Base-by-base conservation (phyloP, 92 coral and sea anemone species). In the Actinostola sp. region DNA sequence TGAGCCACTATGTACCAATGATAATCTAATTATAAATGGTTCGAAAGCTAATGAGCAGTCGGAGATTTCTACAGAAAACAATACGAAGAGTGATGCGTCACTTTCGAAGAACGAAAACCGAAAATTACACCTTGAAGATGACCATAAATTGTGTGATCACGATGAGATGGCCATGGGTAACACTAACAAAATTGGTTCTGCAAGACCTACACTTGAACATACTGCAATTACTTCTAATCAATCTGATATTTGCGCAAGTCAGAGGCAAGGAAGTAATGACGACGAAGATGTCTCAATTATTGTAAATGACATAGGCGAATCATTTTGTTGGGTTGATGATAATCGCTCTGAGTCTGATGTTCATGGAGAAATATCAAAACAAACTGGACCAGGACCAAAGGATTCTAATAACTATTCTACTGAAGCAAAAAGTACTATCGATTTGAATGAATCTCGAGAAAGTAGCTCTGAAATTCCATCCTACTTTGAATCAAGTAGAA, bases 261-360 rank as follows among this genome's bases (percentile, higher is more conserved):
- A 53, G 9, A 53, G 60, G 10, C 60, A 53, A 53, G 5, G 21
- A 28, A 53, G 8, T 53, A 53, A 53, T 53, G 29, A 17, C 13
- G 54, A 48, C 21, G 16, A 48, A 17, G 21, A 48, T 3, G 54
- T 48, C 16, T 13, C 54, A 20, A 20, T 20, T 20, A 53, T 3
- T n/a, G n/a, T n/a, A n/a, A n/a, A n/a, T 57, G 63, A 27, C 36
- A 9, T 27, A 4, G 55, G 46, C 28, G 69, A 73, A 12, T 17
- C 70, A 15, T 73, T 60, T 46, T 73, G 59, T 35, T 39, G 67
- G 62, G 79, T 73, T 60, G 79, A 39, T 43, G 31, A 59, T 30
- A 26, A 8, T 55, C n/a, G n/a, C 13, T 17, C 12, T 13, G 19
- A 48, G 13, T 48, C 59, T 25, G 20, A 26, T 16, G 31, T 4